phyloP scores from a whole-genome alignment of 2,113 vertebrate genomes.

The Syrmaticus mikado region DNA sequence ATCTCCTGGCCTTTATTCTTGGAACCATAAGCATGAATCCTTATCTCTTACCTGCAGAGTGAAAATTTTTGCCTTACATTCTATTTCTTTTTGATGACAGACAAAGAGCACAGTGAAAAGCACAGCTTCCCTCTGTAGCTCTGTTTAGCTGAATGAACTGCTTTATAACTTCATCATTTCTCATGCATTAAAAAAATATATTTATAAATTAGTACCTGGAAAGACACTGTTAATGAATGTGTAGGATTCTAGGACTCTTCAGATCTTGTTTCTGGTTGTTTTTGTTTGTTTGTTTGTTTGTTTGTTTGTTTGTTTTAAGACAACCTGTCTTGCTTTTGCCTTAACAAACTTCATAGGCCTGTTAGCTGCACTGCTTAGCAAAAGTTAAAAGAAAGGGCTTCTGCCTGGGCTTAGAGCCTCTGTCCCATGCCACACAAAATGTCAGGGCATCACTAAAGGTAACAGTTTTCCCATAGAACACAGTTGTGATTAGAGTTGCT shows the following conservation, averaged over 20 bases:
- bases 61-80: neutral
- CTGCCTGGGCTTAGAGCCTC: neutral
- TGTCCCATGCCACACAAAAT: neutral
- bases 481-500: neutral
- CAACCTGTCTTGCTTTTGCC: accelerated
- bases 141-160: neutral
- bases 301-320: neutral
- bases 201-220: neutral
- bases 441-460: neutral
- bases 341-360: neutral
- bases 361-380: neutral
- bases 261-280: neutral
- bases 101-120: neutral
- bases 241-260: neutral
- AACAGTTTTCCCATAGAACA: slow-evolving; percentile 33
- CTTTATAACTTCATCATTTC: neutral
- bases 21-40: neutral
- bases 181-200: neutral
- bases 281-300: neutral
- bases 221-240: neutral
- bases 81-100: neutral
- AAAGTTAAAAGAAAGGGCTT: neutral
- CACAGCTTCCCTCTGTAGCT: neutral
- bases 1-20: neutral
- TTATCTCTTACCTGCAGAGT: neutral